Evolutionary conservation across 2,888 invertebrate species (phyloP), one percentile per base, ranked within the genome.

Genomic region (Priapulus caudatus): DNA sequence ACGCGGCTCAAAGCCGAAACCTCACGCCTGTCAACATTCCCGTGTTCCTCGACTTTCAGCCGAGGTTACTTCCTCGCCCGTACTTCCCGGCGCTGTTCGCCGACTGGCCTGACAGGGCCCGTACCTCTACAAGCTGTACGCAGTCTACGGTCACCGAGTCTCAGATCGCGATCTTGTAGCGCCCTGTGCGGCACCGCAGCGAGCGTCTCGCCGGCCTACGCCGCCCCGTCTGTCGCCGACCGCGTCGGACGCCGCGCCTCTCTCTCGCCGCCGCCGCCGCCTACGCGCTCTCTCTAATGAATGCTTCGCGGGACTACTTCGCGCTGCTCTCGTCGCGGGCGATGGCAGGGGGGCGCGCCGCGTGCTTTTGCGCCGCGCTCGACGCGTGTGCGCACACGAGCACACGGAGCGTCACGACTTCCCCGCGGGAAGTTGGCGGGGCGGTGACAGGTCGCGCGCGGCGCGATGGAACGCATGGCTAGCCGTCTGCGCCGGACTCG

Each of bases 91-190:
- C 78, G 1, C 69, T 77, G 58, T 76, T 78, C 62, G 74, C 77
- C 2, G 79, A 79, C 62, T 79, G 78, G 78, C 67, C 79, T n/a
- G n/a, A 2, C 78, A 79, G 65, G 78, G 78, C 15, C 78, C 79
- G 0, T 79, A 78, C 60, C 70, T 78, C 1, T 79, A 79, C 62
- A 75, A 75, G 62, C 68, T 79, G 1, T 79, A 79, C 63, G 72
- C 72, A 47, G 71, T 74, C 57, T 78, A 78, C 64, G 78, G 77
- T 76, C 60, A 68, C 72, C 20, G 76, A 75, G 59, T 69, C 70
- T 23, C 75, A 77, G 58, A 79, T 79, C 55, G 77, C 78, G 18
- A 65, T 75, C 2, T 65, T 79, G 4, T 79, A 79, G n/a, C n/a
- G n/a, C n/a, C 61, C 74, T 78, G 1, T 73, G 73, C 52, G 79